Percentiles rank a stretch among this genome's conserved stretches.
These are phyloP conservation scores for Oplegnathus fasciatus DNA, from an alignment of 2,113 vertebrate species.

Conservation along the genomic window DNA sequence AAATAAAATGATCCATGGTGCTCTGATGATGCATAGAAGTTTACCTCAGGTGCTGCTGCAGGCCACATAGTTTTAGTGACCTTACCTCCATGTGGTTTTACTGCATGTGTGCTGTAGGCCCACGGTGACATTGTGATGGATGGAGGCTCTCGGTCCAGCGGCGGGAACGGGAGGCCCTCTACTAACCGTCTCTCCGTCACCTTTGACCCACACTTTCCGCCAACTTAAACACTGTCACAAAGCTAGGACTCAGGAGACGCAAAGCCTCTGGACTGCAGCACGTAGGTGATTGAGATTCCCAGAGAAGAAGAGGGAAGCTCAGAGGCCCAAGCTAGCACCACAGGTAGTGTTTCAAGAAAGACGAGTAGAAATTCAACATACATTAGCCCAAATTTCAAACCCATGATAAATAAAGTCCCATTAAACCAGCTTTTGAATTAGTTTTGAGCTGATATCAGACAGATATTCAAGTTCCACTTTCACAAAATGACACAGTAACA, in stretches of 20 bases:
- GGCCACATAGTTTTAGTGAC: background rate
- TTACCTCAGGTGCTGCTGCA: background rate
- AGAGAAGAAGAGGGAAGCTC: background rate
- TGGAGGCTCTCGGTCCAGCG: conserved; percentile 2
- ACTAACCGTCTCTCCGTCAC: background rate
- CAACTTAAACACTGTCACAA: conserved; percentile 15
- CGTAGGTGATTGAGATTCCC: background rate
- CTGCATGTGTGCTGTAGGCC: conserved; percentile 3
- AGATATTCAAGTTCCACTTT: background rate
- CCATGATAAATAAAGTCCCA: background rate
- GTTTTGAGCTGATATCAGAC: background rate
- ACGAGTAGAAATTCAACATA: background rate
- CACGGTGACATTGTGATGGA: background rate
- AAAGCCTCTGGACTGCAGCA: background rate
- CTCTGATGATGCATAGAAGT: background rate
- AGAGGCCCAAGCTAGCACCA: background rate
- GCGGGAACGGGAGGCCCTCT: background rate
- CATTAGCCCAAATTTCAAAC: background rate
- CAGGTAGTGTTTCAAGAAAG: background rate
- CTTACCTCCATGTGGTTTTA: conserved; percentile 8
- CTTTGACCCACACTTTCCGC: conserved; percentile 4
- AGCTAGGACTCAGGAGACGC: background rate
- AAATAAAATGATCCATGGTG: background rate
- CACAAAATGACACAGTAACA: background rate
- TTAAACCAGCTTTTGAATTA: background rate